Evolutionary conservation across 2,888 invertebrate genomes (phyloP).

Genomic region (Lochmaea crataegi): DNA sequence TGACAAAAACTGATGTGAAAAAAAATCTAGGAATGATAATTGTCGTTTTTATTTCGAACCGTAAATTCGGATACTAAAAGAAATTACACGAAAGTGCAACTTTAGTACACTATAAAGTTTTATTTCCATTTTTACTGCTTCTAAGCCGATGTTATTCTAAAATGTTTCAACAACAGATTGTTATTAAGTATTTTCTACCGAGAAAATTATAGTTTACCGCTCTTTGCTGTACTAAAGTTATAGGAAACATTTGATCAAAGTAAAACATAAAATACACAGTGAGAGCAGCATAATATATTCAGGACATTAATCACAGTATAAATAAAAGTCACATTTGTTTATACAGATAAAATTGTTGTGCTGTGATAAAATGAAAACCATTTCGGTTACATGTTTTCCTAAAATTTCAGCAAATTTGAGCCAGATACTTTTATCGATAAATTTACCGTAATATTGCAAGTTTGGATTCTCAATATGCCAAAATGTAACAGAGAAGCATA

Average conservation of each 20-base stretch:
- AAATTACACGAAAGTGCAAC: conserved; percentile 31
- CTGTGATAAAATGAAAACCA: no score
- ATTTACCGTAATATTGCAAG: no score
- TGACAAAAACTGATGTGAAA: conserved; percentile 5
- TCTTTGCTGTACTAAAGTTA: background rate
- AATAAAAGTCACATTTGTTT: background rate
- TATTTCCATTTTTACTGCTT: conserved; percentile 27
- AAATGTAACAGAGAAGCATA: no score
- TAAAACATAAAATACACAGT: background rate
- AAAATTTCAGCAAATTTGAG: no score
- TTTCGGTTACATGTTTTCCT: no score
- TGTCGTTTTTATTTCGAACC: conserved; percentile 25
- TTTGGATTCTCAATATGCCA: no score
- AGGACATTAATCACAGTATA: background rate
- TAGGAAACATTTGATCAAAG: no score
- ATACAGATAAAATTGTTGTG: background rate
- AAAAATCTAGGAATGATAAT: conserved; percentile 23
- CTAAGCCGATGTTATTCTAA: conserved; percentile 25
- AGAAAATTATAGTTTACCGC: conserved; percentile 11
- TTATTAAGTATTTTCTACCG: conserved; percentile 11
- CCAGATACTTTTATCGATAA: no score
- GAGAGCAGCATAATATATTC: background rate
- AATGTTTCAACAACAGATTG: conserved; percentile 25
- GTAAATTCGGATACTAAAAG: conserved; percentile 27
- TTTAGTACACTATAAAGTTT: conserved; percentile 32